Conservation (phyloP, 2,113 vertebrate genomes). For the Corynorhinus townsendii region DNA sequence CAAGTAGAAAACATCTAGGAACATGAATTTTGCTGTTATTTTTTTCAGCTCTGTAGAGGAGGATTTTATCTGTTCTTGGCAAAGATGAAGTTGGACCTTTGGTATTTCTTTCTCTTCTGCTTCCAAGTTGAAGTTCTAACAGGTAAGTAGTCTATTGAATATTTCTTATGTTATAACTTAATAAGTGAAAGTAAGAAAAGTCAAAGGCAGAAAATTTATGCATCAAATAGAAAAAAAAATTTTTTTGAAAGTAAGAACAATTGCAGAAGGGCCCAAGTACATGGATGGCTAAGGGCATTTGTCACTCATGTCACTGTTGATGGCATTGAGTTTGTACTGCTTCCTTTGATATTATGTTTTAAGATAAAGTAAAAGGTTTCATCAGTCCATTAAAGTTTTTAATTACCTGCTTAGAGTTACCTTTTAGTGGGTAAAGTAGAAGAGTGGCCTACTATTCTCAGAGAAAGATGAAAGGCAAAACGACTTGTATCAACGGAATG, state of each 20-base stretch:
- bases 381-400: constrained; percentile 29
- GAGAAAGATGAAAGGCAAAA: constrained; percentile 56
- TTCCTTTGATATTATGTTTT: constrained; percentile 34
- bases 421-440: constrained; percentile 17
- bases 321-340: not conserved
- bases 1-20: constrained; percentile 51
- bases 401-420: constrained; percentile 43
- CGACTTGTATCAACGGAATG: constrained; percentile 44
- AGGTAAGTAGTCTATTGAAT: constrained; percentile 75
- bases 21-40: constrained; percentile 4
- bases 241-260: not conserved
- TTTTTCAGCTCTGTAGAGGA: constrained; percentile 41
- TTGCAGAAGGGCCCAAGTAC: not conserved
- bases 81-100: constrained; percentile 77
- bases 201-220: not conserved
- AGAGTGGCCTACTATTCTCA: constrained; percentile 29
- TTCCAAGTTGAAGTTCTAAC: constrained; percentile 70
- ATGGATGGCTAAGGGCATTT: not conserved
- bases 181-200: constrained; percentile 14
- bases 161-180: constrained; percentile 32
- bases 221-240: not conserved
- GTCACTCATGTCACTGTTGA: not conserved
- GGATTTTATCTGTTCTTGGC: constrained; percentile 30
- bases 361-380: not conserved
- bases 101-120: constrained; percentile 72